Base-by-base conservation (phyloP, 2,888 invertebrate species). In the Phymatocera aterrima region DNA sequence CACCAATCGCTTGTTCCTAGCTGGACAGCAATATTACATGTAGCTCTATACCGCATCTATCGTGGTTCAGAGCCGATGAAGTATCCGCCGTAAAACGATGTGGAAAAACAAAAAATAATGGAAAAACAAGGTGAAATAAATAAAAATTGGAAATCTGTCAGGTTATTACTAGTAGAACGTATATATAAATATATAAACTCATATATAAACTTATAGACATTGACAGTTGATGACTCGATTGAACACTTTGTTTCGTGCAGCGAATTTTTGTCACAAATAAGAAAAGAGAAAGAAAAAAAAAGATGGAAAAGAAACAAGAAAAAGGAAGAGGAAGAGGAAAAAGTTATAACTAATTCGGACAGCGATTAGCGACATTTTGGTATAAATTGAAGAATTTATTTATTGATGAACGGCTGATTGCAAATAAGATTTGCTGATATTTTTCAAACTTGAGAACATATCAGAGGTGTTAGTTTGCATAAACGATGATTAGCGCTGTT, bases 401-500 rank as follows among this genome's bases (percentile, higher is more conserved):
- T n/a, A 15, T n/a, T 18, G 3, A 21, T n/a, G 3, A 51, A 18
- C n/a, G n/a, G n/a, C n/a, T 4, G 21, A 51, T 51, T 51, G 6
- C n/a, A 46, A 46, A 46, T 46, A 2, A 61, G 37, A 37, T 64
- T 34, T 34, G 3, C n/a, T 34, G 6, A 34, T 61, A 34, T 1
- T 61, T 18, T n/a, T n/a, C n/a, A n/a, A n/a, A 15, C 6, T 37
- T 34, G 18, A 34, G 24, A 37, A 37, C 15, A 68, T 5, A n/a
- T n/a, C n/a, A n/a, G n/a, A n/a, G n/a, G n/a, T 43, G 46, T 43
- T 46, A n/a, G 68, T 43, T 68, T 68, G 18, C 21, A 43, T 68
- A 46, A 46, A 68, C 46, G 68, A 68, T n/a, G 40, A 68, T 68
- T 43, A 28, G 46, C 68, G 21, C 68, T 46, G 28, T 46, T 40